These are phyloP conservation scores for Eudemis profundana DNA, from an alignment of 2,888 invertebrate genomes.

Conservation along the genomic window DNA sequence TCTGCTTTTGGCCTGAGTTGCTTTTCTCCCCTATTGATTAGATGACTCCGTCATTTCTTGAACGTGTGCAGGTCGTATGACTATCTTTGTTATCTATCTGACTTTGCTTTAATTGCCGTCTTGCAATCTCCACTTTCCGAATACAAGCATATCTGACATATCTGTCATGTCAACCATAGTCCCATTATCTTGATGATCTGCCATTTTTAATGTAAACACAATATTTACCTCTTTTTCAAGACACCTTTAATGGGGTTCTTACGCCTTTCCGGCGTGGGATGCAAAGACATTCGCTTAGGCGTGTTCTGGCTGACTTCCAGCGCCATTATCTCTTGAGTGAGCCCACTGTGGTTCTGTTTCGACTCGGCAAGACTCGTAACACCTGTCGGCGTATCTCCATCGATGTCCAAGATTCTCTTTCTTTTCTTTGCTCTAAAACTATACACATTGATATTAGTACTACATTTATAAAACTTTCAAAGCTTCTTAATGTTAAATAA, in stretches of 20 bases:
- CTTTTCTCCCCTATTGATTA: no score
- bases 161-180: no score
- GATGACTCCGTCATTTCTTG: no score
- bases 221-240: slow-evolving; percentile 83
- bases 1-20: no score
- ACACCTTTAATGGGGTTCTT: slow-evolving; percentile 86
- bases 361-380: slow-evolving; percentile 73
- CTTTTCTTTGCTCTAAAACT: slow-evolving; percentile 86
- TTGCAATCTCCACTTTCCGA: no score
- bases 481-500: no score
- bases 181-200: no score
- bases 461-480: no score
- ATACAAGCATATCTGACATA: no score
- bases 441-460: slow-evolving; percentile 31
- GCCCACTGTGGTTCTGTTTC: slow-evolving; percentile 85
- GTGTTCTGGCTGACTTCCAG: slow-evolving; percentile 88
- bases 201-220: background rate
- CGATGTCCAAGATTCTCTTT: slow-evolving; percentile 84
- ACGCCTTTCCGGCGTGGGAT: slow-evolving; percentile 78
- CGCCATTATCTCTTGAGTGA: slow-evolving; percentile 89
- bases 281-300: slow-evolving; percentile 86
- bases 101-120: no score
- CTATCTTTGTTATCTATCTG: no score
- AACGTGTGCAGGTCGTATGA: no score
- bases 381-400: slow-evolving; percentile 77